Evolutionary conservation across 2,113 vertebrate species (phyloP).

Genomic region (Dipodomys spectabilis): DNA sequence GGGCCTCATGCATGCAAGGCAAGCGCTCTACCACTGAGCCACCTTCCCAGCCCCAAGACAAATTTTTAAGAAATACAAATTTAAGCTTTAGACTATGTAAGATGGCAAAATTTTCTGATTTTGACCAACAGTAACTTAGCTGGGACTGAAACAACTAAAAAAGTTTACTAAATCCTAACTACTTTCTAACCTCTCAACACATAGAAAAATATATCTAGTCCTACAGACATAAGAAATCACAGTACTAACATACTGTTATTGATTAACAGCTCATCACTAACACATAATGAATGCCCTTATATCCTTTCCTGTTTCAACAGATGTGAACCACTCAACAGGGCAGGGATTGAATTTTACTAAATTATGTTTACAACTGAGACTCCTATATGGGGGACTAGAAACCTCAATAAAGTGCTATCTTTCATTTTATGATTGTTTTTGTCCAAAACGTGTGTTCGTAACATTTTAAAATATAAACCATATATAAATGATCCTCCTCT

Average conservation of each 20-base stretch:
- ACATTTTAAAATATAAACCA: conserved; percentile 8
- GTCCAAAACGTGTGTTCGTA: not conserved
- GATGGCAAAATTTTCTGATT: not conserved
- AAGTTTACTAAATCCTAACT: not conserved
- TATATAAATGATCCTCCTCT: not conserved
- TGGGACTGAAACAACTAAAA: not conserved
- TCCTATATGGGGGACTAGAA: not conserved
- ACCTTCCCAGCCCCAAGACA: too few species aligned
- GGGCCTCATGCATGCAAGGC: too few species aligned
- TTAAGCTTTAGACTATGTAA: not conserved
- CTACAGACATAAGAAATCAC: not conserved
- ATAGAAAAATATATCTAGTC: not conserved
- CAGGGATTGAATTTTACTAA: not conserved
- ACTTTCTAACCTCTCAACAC: not conserved
- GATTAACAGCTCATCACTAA: not conserved
- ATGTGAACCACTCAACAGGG: not conserved
- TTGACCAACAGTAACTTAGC: conserved; percentile 14
- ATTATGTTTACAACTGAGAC: not conserved
- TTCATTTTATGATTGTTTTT: conserved; percentile 17
- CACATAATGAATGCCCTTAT: not conserved
- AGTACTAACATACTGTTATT: not conserved
- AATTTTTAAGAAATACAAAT: not conserved
- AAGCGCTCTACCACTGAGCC: too few species aligned
- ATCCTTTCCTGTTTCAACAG: not conserved
- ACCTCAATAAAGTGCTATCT: not conserved